A percentile compares a stretch with the other conserved stretches of the same genome.
Evolutionary conservation across 2,797 vertebrate species (phyloP).

Genomic region (Euphonia xanthogaster): DNA sequence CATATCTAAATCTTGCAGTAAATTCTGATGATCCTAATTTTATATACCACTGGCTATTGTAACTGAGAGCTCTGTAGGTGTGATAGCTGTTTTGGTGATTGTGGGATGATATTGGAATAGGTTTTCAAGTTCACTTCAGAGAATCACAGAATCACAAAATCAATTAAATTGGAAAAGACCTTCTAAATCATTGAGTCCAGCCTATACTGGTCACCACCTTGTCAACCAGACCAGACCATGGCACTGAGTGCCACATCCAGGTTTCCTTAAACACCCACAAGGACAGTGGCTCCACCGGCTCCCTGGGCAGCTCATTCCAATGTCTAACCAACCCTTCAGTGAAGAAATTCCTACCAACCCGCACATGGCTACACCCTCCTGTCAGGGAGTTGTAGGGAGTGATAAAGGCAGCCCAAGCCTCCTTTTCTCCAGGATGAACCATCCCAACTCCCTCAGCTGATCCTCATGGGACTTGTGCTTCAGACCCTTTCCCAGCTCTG

Average conservation of each 20-base stretch:
- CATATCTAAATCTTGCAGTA: not conserved
- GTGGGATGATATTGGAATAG: not conserved
- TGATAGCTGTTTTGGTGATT: not conserved
- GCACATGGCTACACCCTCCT: fast-evolving
- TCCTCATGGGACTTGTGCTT: not conserved
- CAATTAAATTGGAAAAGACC: not conserved
- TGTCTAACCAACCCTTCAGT: not conserved
- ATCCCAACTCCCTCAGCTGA: not conserved
- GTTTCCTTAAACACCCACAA: not conserved
- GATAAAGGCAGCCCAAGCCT: not conserved
- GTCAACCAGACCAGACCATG: not conserved
- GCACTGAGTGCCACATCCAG: not conserved
- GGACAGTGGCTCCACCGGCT: not conserved
- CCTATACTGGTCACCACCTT: no score
- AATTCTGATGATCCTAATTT: not conserved
- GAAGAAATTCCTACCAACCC: fast-evolving
- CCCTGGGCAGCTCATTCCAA: not conserved
- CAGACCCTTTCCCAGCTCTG: not conserved
- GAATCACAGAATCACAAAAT: not conserved
- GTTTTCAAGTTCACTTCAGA: not conserved
- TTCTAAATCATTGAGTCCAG: not conserved
- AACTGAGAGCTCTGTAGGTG: not conserved
- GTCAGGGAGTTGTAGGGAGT: not conserved
- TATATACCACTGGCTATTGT: not conserved
- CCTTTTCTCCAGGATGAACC: not conserved